Conservation (phyloP, 2,888 invertebrate genomes). For the Notodonta ziczac region DNA sequence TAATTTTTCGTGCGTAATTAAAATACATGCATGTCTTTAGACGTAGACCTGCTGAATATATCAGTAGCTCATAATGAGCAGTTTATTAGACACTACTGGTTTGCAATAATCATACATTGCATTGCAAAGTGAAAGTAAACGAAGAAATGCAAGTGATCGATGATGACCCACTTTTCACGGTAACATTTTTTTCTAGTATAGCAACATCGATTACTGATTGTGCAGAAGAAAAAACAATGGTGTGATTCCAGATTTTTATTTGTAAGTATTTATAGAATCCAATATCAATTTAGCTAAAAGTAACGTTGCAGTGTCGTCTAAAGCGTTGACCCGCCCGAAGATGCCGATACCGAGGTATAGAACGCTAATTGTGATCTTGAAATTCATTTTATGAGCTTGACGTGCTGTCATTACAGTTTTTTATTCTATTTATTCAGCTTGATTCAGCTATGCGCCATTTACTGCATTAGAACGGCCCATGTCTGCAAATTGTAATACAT, state of each 20-base stretch:
- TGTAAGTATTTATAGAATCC: slow-evolving; percentile 84
- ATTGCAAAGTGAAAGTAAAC: slow-evolving; percentile 44
- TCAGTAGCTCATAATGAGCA: not conserved
- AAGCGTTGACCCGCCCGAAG: slow-evolving; percentile 53
- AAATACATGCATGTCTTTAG: not conserved
- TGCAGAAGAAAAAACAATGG: slow-evolving; percentile 85
- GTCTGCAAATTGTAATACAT: slow-evolving; percentile 67
- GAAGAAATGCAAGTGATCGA: slow-evolving; percentile 48
- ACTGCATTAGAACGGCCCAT: slow-evolving; percentile 72
- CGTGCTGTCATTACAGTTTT: slow-evolving; percentile 79
- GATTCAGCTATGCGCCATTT: slow-evolving; percentile 82
- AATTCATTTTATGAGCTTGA: slow-evolving; percentile 64
- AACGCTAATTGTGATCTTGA: slow-evolving; percentile 48
- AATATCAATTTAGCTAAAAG: slow-evolving; percentile 71
- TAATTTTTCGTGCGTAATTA: not conserved
- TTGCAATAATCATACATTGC: slow-evolving; percentile 4
- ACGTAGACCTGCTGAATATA: not conserved
- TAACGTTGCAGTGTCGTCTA: slow-evolving; percentile 62
- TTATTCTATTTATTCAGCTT: slow-evolving; percentile 79
- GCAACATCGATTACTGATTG: slow-evolving; percentile 79
- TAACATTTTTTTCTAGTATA: slow-evolving; percentile 57
- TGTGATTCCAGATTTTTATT: slow-evolving; percentile 85
- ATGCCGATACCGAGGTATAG: slow-evolving; percentile 65
- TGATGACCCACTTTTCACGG: slow-evolving; percentile 67
- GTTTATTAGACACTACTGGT: too few species aligned